These are phyloP conservation scores for Zygaena filipendulae DNA, from an alignment of 2,888 invertebrate species.

Conservation along the genomic window DNA sequence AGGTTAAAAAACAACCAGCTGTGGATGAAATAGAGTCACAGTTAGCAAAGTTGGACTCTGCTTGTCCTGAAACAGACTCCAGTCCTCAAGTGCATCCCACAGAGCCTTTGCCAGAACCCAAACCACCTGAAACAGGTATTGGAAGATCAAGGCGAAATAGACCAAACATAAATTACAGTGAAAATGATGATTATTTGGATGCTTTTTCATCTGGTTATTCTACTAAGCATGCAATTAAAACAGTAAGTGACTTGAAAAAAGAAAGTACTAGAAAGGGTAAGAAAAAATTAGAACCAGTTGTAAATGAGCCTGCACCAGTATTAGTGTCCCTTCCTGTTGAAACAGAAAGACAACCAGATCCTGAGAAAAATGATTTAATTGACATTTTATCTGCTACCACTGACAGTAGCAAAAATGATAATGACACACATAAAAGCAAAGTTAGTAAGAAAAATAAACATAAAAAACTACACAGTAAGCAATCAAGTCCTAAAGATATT, in stretches of 20 bases:
- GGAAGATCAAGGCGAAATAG: constrained; percentile 58
- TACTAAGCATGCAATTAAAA: constrained; percentile 39
- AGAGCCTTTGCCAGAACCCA: constrained; percentile 49
- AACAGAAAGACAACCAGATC: constrained; percentile 31
- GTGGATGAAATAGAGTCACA: constrained; percentile 53
- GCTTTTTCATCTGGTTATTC: constrained; percentile 47
- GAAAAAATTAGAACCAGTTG: constrained; percentile 35
- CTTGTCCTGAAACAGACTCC: constrained; percentile 29
- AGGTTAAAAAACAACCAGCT: constrained; percentile 25
- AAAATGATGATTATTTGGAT: constrained; percentile 66
- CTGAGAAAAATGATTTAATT: constrained; percentile 43
- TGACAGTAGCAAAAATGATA: constrained; percentile 29
- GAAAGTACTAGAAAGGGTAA: constrained; percentile 49
- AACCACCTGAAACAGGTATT: constrained; percentile 40
- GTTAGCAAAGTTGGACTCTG: constrained; percentile 43
- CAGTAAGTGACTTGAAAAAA: constrained; percentile 50
- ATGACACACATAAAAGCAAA: constrained; percentile 28
- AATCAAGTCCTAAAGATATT: constrained; percentile 29
- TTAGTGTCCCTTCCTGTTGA: constrained; percentile 25
- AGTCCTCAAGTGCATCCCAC: constrained; percentile 38
- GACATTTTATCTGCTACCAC: constrained; percentile 38
- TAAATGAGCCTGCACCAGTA: constrained; percentile 23
- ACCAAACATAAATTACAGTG: constrained; percentile 64
- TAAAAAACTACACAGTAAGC: not conserved
- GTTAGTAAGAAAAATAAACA: constrained; percentile 5